Base-by-base conservation (phyloP, 2,113 vertebrate species). In the Blennius ocellaris region DNA sequence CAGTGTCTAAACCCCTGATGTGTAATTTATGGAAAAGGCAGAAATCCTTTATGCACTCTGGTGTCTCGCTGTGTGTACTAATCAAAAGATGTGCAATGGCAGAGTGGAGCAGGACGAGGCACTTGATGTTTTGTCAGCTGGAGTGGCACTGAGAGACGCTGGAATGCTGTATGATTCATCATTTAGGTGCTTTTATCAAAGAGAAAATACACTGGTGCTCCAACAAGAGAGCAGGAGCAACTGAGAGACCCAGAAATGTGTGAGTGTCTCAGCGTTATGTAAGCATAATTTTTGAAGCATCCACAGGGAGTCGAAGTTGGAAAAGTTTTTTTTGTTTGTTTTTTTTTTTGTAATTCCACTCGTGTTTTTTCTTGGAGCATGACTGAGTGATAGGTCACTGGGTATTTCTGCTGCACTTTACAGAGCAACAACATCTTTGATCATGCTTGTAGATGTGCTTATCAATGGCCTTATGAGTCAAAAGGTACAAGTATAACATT, bases 51-150 rank as follows among this genome's bases (percentile, higher is more conserved):
- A 68, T 69, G 52, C 69, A 69, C 79, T 69, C 75, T 58, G 82
- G 80, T 81, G 66, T 82, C 71, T 74, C 12, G 56, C 81, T 86
- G 72, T 72, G 73, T 80, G 76, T 65, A 67, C 74, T 87, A 87
- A 90, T 92, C 86, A 90, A 87, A 90, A 85, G 82, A 73, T 82
- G 64, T 69, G 66, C 44, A 0, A 60, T 76, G 69, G 70, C 76
- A 75, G 61, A 83, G 64, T 51, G 63, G 49, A 81, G 72, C 57
- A 80, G 66, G 67, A 82, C 16, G 57, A 73, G 50, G 50, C 50
- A 65, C 62, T 80, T 88, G 76, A 88, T 84, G 81, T 76, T 85
- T 78, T 85, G 87, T 84, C 80, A 86, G 83, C 36, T 79, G 61
- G 78, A 87, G 68, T 79, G 76, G 67, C 58, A 59, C 69, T 59